Base-by-base conservation (phyloP, 2,113 vertebrate genomes). In the Amblyornis subalaris region DNA sequence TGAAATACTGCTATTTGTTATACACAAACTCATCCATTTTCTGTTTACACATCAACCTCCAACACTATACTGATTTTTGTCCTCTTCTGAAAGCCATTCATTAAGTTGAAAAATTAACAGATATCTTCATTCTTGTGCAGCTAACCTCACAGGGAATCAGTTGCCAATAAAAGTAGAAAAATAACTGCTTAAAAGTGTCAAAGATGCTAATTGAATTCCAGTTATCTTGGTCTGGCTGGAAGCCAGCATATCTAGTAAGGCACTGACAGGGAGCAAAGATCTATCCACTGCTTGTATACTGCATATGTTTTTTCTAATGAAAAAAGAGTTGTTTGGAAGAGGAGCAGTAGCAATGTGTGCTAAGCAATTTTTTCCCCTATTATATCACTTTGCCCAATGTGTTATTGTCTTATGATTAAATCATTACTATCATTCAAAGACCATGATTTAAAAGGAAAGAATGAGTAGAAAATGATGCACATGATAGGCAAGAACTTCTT, bases 141-240 rank as follows among this genome's bases (percentile, higher is more conserved):
- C 36, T 89, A 78, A 91, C 76, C 55, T 95, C 35, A n/a, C n/a
- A 80, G 47, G 24, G 51, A 88, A 83, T 55, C 64, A 66, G 67
- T 51, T 93, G 71, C 75, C 85, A 90, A 85, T 85, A 74, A 48
- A 90, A 91, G 31, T 62, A 93, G 65, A 91, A 78, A 90, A 93
- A 95, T 44, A 94, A 79, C 78, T 88, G 48, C 90, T 85, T 95
- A 54, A 61, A 95, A 91, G 69, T 85, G 82, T 82, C 93, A 89
- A 91, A 91, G 67, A 91, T 83, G 74, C 55, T 89, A 94, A 92
- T 11, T 79, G 91, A 94, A 61, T 92, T 96, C 67, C 55, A 76
- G 47, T 91, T 89, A 87, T 83, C 62, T 87, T 67, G 51, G 67
- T 24, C 45, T 96, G 87, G 66, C 73, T 79, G 71, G 47, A 88